These are phyloP conservation scores for Pollicipes pollicipes DNA, from an alignment of 1,140 invertebrate species.

Conservation along the genomic window DNA sequence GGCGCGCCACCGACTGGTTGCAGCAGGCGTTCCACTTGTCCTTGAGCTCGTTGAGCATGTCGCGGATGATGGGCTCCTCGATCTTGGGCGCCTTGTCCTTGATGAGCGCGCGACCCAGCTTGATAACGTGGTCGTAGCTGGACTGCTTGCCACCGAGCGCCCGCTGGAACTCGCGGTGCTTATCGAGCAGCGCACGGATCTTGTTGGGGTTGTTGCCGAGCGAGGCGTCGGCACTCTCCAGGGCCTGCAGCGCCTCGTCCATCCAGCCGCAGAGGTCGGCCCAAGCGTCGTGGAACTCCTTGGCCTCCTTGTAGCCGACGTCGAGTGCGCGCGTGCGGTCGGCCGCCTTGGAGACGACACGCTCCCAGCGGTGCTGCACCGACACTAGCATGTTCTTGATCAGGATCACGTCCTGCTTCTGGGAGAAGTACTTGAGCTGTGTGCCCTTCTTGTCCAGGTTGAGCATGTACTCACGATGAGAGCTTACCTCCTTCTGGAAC, in stretches of 20 bases:
- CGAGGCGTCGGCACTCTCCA: constrained; percentile 55
- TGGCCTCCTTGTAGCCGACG: constrained; percentile 87
- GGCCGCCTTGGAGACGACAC: constrained; percentile 87
- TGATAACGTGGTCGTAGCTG: constrained; percentile 73
- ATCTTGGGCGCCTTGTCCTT: constrained; percentile 84
- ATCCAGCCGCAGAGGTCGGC: constrained; percentile 57
- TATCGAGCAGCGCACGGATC: constrained; percentile 69
- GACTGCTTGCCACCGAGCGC: constrained; percentile 74
- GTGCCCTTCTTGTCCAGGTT: constrained; percentile 93
- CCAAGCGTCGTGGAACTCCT: constrained; percentile 85
- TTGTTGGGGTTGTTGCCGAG: constrained; percentile 67
- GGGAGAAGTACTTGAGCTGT: constrained; percentile 94
- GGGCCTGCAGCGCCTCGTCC: constrained; percentile 57
- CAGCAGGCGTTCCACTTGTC: constrained; percentile 87
- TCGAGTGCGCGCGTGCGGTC: constrained; percentile 86
- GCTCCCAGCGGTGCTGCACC: constrained; percentile 93
- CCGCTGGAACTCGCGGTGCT: constrained; percentile 89
- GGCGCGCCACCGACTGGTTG: constrained; percentile 80
- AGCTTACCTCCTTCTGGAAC: constrained; percentile 89
- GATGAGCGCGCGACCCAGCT: constrained; percentile 60
- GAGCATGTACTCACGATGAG: constrained; percentile 83
- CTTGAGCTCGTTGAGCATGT: constrained; percentile 75
- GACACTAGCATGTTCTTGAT: constrained; percentile 96
- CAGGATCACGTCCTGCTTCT: constrained; percentile 96
- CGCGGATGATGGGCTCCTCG: constrained; percentile 63